phyloP scores from a whole-genome alignment of 2,888 invertebrate species.

The Dolomedes plantarius region DNA sequence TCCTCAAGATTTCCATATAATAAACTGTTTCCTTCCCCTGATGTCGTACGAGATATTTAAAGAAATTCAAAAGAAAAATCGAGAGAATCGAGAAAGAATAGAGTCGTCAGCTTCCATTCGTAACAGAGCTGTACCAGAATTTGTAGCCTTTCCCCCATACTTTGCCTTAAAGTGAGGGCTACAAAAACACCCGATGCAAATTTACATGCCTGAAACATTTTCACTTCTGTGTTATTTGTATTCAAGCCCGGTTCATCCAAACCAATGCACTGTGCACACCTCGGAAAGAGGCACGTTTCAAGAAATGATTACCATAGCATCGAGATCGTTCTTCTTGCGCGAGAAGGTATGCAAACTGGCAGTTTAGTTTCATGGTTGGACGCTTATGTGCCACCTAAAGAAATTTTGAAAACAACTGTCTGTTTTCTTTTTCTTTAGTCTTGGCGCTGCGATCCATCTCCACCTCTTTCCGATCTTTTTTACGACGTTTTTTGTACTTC shows the following conservation, averaged over 20 bases:
- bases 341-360: slow-evolving; percentile 43
- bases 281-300: slow-evolving; percentile 45
- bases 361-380: slow-evolving; percentile 46
- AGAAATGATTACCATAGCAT: slow-evolving; percentile 55
- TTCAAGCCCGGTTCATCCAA: slow-evolving; percentile 46
- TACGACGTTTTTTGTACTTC: slow-evolving; percentile 2
- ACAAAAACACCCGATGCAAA: slow-evolving; percentile 29
- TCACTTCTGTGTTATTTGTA: slow-evolving; percentile 53
- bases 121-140: background rate
- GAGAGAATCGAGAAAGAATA: background rate
- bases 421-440: slow-evolving; percentile 12
- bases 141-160: background rate
- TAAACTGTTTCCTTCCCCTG: no score
- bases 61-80: no score
- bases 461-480: background rate
- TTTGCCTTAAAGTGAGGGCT: background rate
- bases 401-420: slow-evolving; percentile 43
- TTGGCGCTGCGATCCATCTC: background rate
- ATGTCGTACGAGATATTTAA: no score
- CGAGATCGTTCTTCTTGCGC: slow-evolving; percentile 21
- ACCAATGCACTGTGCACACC: slow-evolving; percentile 27
- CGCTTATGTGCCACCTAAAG: slow-evolving; percentile 39
- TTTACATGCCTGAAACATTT: slow-evolving; percentile 52
- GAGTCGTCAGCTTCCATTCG: background rate
- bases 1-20: no score